phyloP scores from a whole-genome alignment of 1,140 invertebrate genomes.

The Drosophila guanche region DNA sequence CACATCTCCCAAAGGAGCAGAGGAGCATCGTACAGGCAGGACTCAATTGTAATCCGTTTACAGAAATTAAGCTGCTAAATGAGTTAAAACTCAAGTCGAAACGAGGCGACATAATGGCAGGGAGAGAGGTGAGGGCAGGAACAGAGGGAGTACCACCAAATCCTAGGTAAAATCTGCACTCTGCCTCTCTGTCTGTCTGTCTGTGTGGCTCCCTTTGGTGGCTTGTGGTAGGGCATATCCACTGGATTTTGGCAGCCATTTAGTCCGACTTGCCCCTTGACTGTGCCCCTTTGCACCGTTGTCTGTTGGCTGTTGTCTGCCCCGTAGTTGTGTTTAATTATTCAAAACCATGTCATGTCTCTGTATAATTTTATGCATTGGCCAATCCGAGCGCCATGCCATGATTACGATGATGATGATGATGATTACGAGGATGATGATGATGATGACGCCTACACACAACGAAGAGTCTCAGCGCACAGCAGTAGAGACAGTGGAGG shows the following conservation, averaged over 20 bases:
- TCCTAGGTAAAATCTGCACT: too few species aligned
- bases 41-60: too few species aligned
- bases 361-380: conserved; percentile 83
- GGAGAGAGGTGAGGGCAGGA: too few species aligned
- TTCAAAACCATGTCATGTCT: conserved; percentile 83
- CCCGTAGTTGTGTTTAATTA: conserved; percentile 78
- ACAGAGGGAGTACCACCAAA: too few species aligned
- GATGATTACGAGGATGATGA: conserved; percentile 32
- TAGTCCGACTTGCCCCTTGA: conserved; percentile 33
- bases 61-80: too few species aligned
- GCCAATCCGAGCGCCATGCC: conserved; percentile 69
- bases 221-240: conserved; percentile 13
- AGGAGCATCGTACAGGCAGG: too few species aligned
- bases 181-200: background rate
- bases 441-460: conserved; percentile 69
- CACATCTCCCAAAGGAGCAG: too few species aligned
- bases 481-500: conserved; percentile 30
- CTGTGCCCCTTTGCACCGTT: conserved; percentile 17
- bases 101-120: too few species aligned
- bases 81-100: too few species aligned
- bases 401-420: conserved; percentile 37
- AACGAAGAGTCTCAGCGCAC: background rate
- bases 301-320: too few species aligned
- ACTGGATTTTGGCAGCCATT: conserved; percentile 37
- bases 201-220: too few species aligned